Percentiles rank a stretch among this genome's conserved stretches.
Conservation (phyloP, 1,140 invertebrate species). For the Magallana gigas region DNA sequence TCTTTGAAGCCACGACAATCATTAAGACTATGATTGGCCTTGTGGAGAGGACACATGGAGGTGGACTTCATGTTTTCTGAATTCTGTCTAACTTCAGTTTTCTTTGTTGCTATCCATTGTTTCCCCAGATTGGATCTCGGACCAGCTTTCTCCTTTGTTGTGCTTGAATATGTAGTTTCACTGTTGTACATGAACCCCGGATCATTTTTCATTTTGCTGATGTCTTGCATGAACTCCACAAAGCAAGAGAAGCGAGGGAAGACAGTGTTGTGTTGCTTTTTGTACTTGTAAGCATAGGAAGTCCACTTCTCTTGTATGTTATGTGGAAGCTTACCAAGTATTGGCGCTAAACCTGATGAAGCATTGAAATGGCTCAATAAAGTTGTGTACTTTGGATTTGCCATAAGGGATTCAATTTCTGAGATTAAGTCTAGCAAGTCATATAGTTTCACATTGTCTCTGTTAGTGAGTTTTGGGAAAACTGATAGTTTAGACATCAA, state of each 20-base stretch:
- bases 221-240: not conserved
- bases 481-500: constrained; percentile 51
- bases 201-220: constrained; percentile 46
- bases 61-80: not conserved
- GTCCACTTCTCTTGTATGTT: constrained; percentile 57
- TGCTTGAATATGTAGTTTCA: not conserved
- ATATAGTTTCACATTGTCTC: constrained; percentile 56
- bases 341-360: not conserved
- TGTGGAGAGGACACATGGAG: not conserved
- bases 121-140: not conserved
- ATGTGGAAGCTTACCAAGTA: not conserved
- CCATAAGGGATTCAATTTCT: constrained; percentile 54
- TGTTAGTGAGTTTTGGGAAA: constrained; percentile 59
- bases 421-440: constrained; percentile 36
- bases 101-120: not conserved
- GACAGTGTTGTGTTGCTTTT: constrained; percentile 34
- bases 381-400: constrained; percentile 12
- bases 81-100: not conserved
- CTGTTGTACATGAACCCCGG: constrained; percentile 33
- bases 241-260: constrained; percentile 54
- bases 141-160: not conserved
- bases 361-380: not conserved
- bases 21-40: not conserved
- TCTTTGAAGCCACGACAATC: not conserved
- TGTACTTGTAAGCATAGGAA: constrained; percentile 44